phyloP scores from a whole-genome alignment of 2,113 vertebrate genomes.

The Cynopterus brachyotis region DNA sequence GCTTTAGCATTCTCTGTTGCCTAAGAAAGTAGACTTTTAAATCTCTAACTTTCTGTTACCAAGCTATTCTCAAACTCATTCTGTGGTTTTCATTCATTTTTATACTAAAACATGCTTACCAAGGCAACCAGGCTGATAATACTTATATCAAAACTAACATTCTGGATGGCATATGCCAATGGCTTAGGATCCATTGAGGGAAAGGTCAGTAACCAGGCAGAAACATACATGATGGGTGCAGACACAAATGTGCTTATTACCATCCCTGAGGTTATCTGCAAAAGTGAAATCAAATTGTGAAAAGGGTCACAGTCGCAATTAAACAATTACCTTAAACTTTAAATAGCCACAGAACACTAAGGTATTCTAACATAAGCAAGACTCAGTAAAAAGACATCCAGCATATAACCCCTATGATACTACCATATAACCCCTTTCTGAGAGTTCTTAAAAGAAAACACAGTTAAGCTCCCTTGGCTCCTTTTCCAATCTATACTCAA shows the following conservation, averaged over 20 bases:
- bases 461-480: neutral
- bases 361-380: constrained; percentile 22
- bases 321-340: constrained; percentile 6
- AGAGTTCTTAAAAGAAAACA: constrained; percentile 33
- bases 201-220: constrained; percentile 95
- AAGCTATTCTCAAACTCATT: neutral
- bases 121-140: constrained; percentile 93
- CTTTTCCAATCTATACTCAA: constrained; percentile 16
- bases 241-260: constrained; percentile 98
- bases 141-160: constrained; percentile 95
- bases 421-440: neutral
- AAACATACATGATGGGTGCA: constrained; percentile 97
- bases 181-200: constrained; percentile 91
- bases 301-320: neutral
- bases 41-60: neutral
- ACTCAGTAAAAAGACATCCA: constrained; percentile 22
- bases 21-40: neutral
- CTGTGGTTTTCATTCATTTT: constrained; percentile 17
- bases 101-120: constrained; percentile 85
- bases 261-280: constrained; percentile 96
- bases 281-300: constrained; percentile 48
- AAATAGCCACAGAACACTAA: neutral
- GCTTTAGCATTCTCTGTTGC: neutral
- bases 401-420: constrained; percentile 24
- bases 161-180: constrained; percentile 90